phyloP scores from a whole-genome alignment of 2,797 vertebrate species.

The Poeciliopsis turneri region DNA sequence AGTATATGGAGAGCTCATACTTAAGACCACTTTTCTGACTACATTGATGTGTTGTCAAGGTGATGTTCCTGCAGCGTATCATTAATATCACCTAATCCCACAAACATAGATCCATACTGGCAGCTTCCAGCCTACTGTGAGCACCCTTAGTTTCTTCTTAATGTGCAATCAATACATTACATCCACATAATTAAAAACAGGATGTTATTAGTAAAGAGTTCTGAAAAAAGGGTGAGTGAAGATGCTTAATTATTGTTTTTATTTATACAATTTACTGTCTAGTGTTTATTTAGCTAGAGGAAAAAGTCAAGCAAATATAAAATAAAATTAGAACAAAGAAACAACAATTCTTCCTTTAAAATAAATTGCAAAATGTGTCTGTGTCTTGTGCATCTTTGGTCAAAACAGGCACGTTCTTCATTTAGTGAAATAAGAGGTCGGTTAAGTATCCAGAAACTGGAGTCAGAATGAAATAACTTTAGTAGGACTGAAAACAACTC shows the following conservation, averaged over 20 bases:
- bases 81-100: slow-evolving; percentile 19
- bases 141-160: slow-evolving; percentile 23
- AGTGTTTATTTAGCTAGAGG: too few species aligned
- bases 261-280: neutral
- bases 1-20: neutral
- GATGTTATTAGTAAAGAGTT: slow-evolving; percentile 16
- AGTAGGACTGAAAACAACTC: neutral
- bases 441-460: neutral
- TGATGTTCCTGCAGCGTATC: slow-evolving; percentile 17
- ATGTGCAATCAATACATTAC: slow-evolving; percentile 18
- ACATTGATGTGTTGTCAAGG: neutral
- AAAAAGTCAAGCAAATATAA: too few species aligned
- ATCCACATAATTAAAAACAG: slow-evolving; percentile 25
- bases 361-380: neutral
- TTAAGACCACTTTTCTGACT: neutral
- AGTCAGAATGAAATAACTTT: neutral
- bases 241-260: neutral
- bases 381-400: neutral
- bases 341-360: too few species aligned
- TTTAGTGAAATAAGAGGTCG: neutral
- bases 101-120: slow-evolving; percentile 28
- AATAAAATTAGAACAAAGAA: too few species aligned
- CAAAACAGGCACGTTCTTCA: neutral
- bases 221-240: neutral
- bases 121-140: slow-evolving; percentile 19